A percentile compares a stretch with the other conserved stretches of the same genome.
Conservation (phyloP, 1,140 invertebrate species). For the Geopemphigus sp. region DNA sequence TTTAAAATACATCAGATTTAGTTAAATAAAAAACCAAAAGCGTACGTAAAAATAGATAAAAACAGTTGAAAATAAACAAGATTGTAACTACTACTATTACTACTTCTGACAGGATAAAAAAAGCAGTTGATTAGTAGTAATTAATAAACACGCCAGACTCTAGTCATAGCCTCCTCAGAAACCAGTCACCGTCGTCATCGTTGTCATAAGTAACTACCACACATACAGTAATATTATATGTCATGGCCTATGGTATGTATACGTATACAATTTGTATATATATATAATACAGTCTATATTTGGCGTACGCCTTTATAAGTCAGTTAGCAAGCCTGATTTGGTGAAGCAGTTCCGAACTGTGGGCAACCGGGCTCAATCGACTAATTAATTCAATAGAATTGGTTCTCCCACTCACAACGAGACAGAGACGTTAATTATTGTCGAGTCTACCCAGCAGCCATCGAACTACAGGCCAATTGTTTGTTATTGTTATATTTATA, state of each 20-base stretch:
- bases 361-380: background rate
- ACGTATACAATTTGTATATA: background rate
- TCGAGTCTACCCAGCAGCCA: background rate
- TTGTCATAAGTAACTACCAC: background rate
- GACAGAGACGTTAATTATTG: background rate
- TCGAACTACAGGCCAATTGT: background rate
- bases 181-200: conserved; percentile 1
- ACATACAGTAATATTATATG: background rate
- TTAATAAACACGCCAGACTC: conserved; percentile 13
- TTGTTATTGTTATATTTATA: background rate
- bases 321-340: background rate
- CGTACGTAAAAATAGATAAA: background rate
- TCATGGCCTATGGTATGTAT: background rate
- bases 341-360: background rate
- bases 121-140: conserved; percentile 17
- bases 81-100: background rate
- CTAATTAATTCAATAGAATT: background rate
- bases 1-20: no score
- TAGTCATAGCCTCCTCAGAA: background rate
- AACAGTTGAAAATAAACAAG: background rate
- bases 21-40: background rate
- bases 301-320: background rate
- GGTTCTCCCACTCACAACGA: background rate
- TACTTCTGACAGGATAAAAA: background rate
- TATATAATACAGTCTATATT: conserved; percentile 10